Base-by-base conservation (phyloP, 1,140 invertebrate species). In the Drosophila watanabei region DNA sequence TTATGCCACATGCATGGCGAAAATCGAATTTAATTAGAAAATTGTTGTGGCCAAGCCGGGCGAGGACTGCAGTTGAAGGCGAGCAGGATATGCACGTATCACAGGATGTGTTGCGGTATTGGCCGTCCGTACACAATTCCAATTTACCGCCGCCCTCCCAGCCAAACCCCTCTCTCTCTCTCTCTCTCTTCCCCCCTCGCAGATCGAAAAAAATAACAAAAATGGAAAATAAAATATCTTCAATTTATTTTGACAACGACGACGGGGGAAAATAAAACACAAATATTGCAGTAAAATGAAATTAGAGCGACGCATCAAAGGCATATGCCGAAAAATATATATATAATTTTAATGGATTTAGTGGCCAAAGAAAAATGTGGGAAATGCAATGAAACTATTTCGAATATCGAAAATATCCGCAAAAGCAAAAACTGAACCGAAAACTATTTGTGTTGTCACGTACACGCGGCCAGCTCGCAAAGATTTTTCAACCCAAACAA, bases 11-110 rank as follows among this genome's bases (percentile, higher is more conserved):
- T 90, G 86, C 82, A 90, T 90, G 87, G 87, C 87, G 82, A 90
- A 86, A 90, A 91, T 90, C 87, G 86, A 90, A 90, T 90, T 90
- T 90, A 90, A 90, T 90, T 90, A 90, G 86, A 90, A 90, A 90
- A 90, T 90, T 90, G 82, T 85, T 90, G 87, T 79, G 86, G 86
- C 75, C 78, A 75, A 64, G 33, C 54, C 18, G 48, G 41, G 49
- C 52, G 49, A 59, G 62, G 46, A 68, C 48, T 61, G 65, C 71
- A 73, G 33, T 61, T 79, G 75, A 69, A 76, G 65, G 51, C 63
- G 66, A 48, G 39, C 75, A 77, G 75, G 58, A 80, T 80, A 62
- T 87, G 76, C 80, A 87, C 84, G 84, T 87, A 77, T 43, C 72
- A 72, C 68, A 78, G 68, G 52, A 77, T 70, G 59, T 70, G 62